phyloP scores from a whole-genome alignment of 2,113 vertebrate genomes.

The Nasalis larvatus region DNA sequence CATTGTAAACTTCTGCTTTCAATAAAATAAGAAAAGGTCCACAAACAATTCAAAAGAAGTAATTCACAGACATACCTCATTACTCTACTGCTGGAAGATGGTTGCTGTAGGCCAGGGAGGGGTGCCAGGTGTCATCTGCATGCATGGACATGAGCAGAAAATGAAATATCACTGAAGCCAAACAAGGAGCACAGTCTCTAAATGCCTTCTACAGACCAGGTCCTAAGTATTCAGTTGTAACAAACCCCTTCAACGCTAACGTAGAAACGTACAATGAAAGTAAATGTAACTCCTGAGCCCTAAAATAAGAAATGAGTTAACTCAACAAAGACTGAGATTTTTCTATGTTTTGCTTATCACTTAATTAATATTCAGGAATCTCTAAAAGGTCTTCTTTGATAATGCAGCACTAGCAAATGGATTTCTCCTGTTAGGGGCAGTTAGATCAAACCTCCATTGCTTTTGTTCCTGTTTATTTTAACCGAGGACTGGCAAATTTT shows the following conservation, averaged over 20 bases:
- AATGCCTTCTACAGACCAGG: conserved; percentile 76
- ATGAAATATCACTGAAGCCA: conserved; percentile 55
- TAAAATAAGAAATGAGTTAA: conserved; percentile 72
- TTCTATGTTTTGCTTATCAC: conserved; percentile 49
- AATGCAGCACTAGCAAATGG: too few relatives aligned
- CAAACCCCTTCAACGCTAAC: conserved; percentile 82
- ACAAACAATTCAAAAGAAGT: conserved; percentile 81
- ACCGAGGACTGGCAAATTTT: too few relatives aligned
- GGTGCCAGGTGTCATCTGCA: conserved; percentile 71
- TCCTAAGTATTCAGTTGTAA: conserved; percentile 87
- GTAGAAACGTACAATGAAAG: conserved; percentile 87
- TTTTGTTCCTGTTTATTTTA: neutral
- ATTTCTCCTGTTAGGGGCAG: neutral
- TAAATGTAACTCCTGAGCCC: conserved; percentile 84
- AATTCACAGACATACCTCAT: conserved; percentile 86
- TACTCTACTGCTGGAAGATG: conserved; percentile 46
- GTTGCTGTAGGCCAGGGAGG: conserved; percentile 57
- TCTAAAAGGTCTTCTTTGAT: neutral
- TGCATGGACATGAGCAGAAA: conserved; percentile 67
- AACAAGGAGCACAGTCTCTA: conserved; percentile 49
- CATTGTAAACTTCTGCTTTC: neutral
- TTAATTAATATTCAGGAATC: neutral
- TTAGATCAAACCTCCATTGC: too few relatives aligned
- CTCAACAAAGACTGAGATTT: conserved; percentile 40
- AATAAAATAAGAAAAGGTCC: neutral